phyloP scores from a whole-genome alignment of 2,888 invertebrate genomes.

The Heliconius erato region DNA sequence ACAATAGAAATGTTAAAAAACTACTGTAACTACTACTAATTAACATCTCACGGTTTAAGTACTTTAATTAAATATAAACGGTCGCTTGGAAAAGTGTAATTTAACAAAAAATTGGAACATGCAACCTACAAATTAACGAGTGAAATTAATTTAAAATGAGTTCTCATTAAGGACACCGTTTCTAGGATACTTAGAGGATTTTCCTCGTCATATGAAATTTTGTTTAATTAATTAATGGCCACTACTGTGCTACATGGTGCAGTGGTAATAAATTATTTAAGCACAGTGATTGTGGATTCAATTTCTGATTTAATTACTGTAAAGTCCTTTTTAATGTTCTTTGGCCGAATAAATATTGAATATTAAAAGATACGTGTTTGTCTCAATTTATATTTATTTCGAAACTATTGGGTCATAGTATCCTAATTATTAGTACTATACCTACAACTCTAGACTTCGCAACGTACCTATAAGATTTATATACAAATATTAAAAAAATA shows the following conservation, averaged over 20 bases:
- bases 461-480: no score
- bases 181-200: slow-evolving; percentile 11
- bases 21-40: slow-evolving; percentile 20
- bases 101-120: slow-evolving; percentile 32
- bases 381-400: no score
- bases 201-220: slow-evolving; percentile 16
- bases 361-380: no score
- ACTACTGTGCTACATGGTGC: background rate
- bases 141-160: slow-evolving; percentile 25
- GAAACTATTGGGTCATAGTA: no score
- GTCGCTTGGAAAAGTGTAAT: slow-evolving; percentile 24
- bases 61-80: slow-evolving; percentile 32
- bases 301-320: no score
- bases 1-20: slow-evolving; percentile 1
- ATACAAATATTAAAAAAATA: no score
- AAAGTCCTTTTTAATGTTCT: no score
- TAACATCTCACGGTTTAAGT: slow-evolving; percentile 16
- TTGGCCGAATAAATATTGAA: no score
- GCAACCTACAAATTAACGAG: slow-evolving; percentile 21
- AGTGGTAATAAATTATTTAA: background rate
- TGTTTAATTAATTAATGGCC: background rate
- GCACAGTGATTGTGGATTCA: background rate
- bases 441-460: no score
- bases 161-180: slow-evolving; percentile 13
- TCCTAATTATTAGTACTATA: no score